Conservation (phyloP, 2,888 invertebrate species). For the Molorchus minor region DNA sequence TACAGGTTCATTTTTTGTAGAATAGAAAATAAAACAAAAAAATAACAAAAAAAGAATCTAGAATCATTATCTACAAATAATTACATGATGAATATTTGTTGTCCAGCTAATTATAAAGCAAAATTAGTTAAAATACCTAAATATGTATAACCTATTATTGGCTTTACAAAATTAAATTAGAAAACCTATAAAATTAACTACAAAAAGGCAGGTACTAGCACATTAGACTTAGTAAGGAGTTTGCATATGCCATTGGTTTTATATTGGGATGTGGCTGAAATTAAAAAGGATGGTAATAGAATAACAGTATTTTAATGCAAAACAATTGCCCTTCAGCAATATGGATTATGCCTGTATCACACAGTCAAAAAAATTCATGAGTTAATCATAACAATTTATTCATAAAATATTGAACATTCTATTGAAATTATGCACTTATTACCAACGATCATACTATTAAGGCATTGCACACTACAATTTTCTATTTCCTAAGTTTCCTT, state of each 20-base stretch:
- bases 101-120: conserved; percentile 28
- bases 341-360: no score
- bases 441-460: no score
- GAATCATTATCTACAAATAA: conserved; percentile 16
- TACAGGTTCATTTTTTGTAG: conserved; percentile 31
- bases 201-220: conserved; percentile 67
- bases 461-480: no score
- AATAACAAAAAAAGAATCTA: conserved; percentile 23
- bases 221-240: conserved; percentile 81
- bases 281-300: no score
- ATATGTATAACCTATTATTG: conserved; percentile 24
- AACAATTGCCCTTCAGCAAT: no score
- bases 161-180: conserved; percentile 36
- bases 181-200: conserved; percentile 43
- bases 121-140: conserved; percentile 36
- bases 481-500: no score
- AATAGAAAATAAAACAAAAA: conserved; percentile 30
- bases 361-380: no score
- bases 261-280: conserved; percentile 96
- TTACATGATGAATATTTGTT: conserved; percentile 23
- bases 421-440: no score
- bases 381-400: no score
- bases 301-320: no score
- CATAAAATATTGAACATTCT: no score
- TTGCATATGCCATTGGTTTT: conserved; percentile 97